Conservation (phyloP, 1,140 invertebrate genomes). For the Danaus melanippus region DNA sequence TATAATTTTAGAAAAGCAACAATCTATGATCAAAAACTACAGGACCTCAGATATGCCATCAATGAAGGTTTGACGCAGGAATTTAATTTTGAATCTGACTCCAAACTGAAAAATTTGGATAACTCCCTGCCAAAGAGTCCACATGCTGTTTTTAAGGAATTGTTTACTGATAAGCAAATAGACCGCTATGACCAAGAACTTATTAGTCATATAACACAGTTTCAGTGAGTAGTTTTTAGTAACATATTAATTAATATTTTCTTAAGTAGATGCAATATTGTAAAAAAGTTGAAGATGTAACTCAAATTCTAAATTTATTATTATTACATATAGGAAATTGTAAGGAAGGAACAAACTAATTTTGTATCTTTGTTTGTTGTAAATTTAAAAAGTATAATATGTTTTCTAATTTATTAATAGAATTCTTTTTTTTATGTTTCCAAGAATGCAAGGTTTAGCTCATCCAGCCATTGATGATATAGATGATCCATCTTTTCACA, state of each 20-base stretch:
- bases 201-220: conserved; percentile 46
- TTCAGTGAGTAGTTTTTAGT: conserved; percentile 48
- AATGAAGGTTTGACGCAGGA: conserved; percentile 64
- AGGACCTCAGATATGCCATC: conserved; percentile 65
- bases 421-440: too few species aligned
- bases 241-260: too few species aligned
- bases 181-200: conserved; percentile 59
- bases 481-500: conserved; percentile 38
- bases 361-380: too few species aligned
- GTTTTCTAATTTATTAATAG: too few species aligned
- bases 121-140: conserved; percentile 40
- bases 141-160: conserved; percentile 57
- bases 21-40: conserved; percentile 62
- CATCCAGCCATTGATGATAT: conserved; percentile 53
- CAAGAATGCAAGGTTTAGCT: conserved; percentile 42
- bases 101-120: conserved; percentile 14
- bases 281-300: too few species aligned
- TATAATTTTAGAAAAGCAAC: conserved; percentile 68
- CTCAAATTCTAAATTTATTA: too few species aligned
- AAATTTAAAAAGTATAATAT: too few species aligned
- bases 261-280: too few species aligned
- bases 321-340: too few species aligned
- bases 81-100: conserved; percentile 34
- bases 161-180: conserved; percentile 47
- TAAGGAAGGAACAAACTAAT: too few species aligned